Conservation (phyloP, 2,797 vertebrate genomes). For the Pipistrellus pipistrellus region DNA sequence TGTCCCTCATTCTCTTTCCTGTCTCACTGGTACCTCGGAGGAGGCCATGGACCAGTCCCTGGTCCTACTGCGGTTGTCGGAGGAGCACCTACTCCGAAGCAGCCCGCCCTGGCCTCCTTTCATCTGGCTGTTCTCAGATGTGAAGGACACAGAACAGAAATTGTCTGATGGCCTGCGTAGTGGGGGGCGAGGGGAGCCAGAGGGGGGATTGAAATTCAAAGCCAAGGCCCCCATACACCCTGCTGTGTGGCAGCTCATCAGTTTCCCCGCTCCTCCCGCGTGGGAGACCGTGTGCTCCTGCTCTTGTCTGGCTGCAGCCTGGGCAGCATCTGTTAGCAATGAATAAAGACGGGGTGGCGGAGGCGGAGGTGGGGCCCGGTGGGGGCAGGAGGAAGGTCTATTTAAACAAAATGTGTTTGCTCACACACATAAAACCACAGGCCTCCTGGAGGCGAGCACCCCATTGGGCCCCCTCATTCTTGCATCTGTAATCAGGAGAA, state of each 20-base stretch:
- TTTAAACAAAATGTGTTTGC: slow-evolving; percentile 84
- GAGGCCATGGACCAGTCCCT: neutral
- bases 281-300: slow-evolving; percentile 56
- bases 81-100: neutral
- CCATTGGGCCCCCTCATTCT: slow-evolving; percentile 75
- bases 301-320: slow-evolving; percentile 75
- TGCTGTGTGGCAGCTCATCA: slow-evolving; percentile 72
- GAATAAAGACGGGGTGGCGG: slow-evolving; percentile 63
- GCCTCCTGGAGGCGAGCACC: slow-evolving; percentile 83
- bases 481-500: slow-evolving; percentile 86
- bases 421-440: slow-evolving; percentile 86
- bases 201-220: slow-evolving; percentile 71
- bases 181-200: neutral
- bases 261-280: slow-evolving; percentile 55
- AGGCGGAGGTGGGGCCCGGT: neutral
- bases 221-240: slow-evolving; percentile 17
- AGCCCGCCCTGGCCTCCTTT: neutral
- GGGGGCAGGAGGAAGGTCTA: slow-evolving; percentile 56
- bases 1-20: neutral
- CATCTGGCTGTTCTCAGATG: slow-evolving; percentile 3
- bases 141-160: slow-evolving; percentile 61
- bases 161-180: slow-evolving; percentile 24
- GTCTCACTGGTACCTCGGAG: rapidly evolving
- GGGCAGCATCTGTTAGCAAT: slow-evolving; percentile 88
- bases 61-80: rapidly evolving